Base-by-base conservation (phyloP, 2,888 invertebrate species). In the Phyto melanocephala region DNA sequence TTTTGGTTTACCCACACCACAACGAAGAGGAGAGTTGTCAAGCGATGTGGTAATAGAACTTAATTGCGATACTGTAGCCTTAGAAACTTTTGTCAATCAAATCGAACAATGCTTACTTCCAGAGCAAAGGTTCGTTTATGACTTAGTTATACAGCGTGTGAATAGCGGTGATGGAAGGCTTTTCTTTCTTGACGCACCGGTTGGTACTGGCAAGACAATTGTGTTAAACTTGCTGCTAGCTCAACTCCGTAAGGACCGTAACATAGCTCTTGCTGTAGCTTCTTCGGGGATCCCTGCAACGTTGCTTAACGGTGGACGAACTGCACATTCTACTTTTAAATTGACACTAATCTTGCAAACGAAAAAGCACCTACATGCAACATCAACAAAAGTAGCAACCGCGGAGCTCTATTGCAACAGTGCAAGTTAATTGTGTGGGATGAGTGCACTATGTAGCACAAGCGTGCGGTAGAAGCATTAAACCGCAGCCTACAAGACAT, bases 291-390 rank as follows among this genome's bases (percentile, higher is more conserved):
- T 60, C 45, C 15, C 74, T 33, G 74, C 63, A 20, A 74, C 63
- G 17, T 22, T 75, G 8, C 47, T 75, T 10, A 56, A 13, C 4
- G 47, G 15, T 6, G 24, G 47, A 1, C 45, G 40, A 63, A 74
- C 37, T 5, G 58, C 56, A 1, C 28, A 67, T n/a, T 22, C 58
- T 5, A 24, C 47, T 20, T 77, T 85, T 4, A 79, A 84, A 45
- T 54, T 84, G n/a, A 74, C 84, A 33, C 40, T 85, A 75, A 88
- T 72, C 80, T 88, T 68, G 85, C 87, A 67, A 33, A 54, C 37
- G 84, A 42, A 52, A 86, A 88, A 85, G 67, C 76, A 67, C 86
- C 87, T 54, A 84, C 83, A 28, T 88, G 87, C 76, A 87, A 86
- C 11, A 63, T 72, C 1, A 20, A 37, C 24, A 72, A 68, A 54